Evolutionary conservation across 2,113 vertebrate species (phyloP), one percentile per base, ranked within the genome.

Genomic region (Gracilinanus agilis): DNA sequence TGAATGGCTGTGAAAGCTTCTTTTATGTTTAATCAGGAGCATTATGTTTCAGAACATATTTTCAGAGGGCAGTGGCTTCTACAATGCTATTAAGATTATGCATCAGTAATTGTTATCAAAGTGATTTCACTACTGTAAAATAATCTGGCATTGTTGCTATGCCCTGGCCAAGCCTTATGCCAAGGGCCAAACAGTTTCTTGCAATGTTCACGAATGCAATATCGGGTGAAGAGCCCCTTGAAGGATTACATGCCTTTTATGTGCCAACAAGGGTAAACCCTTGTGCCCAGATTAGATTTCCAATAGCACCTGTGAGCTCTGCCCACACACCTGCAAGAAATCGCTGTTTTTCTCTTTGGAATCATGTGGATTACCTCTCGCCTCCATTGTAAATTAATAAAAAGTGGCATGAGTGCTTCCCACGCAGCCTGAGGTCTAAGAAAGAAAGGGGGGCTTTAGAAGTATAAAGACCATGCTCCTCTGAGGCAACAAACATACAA

Each of bases 321-420:
- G 96, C 96, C 95, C 93, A 90, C 94, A 96, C 93, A 96, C 97
- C 97, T 98, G 96, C 96, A 94, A 94, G 90, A 94, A 96, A 93
- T 93, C 27, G 93, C 93, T 95, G 90, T 88, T 96, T 96, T 97
- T 94, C 13, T 92, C 95, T 90, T 55, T 56, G 56, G 95, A 94
- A 83, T 92, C 90, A 12, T 83, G 90, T 92, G 92, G 95, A 97
- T 96, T 94, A 96, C 96, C 94, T 95, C 34, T 61, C 53, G 90
- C 91, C 56, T 96, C 96, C 96, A 94, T 44, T 93, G 88, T 94
- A 58, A 67, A 92, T 90, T 89, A 94, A 93, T 95, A 95, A 94
- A 96, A 95, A 95, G 55, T 34, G 89, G 91, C 90, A 49, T 27
- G 95, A 93, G 34, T 53, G 91, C 54, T 97, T 96, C 89, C 54